Conservation (phyloP, 2,113 vertebrate genomes). For the Oreochromis niloticus region DNA sequence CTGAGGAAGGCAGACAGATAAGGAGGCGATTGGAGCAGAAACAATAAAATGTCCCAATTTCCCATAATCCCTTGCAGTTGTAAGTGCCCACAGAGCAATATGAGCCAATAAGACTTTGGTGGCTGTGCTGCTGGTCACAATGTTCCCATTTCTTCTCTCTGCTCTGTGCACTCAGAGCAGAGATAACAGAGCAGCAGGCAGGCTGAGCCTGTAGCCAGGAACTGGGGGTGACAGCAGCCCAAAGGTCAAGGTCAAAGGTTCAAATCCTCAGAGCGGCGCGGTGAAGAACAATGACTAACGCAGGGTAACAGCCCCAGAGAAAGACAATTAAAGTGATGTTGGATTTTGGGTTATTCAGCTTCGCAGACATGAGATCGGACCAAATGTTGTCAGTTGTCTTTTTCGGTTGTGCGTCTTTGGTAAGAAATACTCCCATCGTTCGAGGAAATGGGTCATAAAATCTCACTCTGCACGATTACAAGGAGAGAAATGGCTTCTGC, state of each 20-base stretch:
- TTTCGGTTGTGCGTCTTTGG: not conserved
- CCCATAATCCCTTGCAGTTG: slow-evolving; percentile 43
- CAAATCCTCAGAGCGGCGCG: not conserved
- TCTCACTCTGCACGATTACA: not conserved
- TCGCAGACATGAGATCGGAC: not conserved
- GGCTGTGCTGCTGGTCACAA: not conserved
- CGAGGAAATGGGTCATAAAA: not conserved
- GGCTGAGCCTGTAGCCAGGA: slow-evolving; percentile 2
- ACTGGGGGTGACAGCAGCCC: not conserved
- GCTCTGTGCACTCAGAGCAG: not conserved
- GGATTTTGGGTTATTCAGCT: not conserved
- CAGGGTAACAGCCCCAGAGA: not conserved
- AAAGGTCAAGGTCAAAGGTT: slow-evolving; percentile 24
- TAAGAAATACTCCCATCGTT: not conserved
- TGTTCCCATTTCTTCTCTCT: slow-evolving; percentile 22
- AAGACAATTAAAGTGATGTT: not conserved
- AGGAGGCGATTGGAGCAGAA: slow-evolving; percentile 25
- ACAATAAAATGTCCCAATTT: slow-evolving; percentile 45
- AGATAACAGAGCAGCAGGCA: slow-evolving; percentile 10
- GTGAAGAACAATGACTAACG: not conserved
- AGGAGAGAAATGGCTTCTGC: not conserved
- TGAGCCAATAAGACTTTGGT: slow-evolving; percentile 8
- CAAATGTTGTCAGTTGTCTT: not conserved
- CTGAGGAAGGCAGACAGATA: not conserved
- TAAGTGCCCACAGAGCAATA: slow-evolving; percentile 13